A percentile compares a stretch with the other conserved stretches of the same genome.
Conservation (phyloP, 2,797 vertebrate genomes). For the Kryptopterus vitreolus region DNA sequence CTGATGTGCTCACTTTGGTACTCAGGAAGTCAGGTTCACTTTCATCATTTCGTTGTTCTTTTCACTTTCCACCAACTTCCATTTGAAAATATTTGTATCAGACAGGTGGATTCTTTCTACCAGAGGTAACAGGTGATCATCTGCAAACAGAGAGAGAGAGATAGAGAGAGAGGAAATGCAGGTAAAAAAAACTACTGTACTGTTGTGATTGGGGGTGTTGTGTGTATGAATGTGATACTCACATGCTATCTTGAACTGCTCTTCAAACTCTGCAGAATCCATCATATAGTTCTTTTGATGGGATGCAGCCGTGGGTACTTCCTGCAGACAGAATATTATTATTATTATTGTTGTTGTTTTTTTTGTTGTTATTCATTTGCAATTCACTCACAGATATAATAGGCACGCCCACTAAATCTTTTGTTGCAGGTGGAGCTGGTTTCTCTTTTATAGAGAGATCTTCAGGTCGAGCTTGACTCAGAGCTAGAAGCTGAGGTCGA, state of each 20-base stretch:
- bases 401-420: neutral
- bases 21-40: neutral
- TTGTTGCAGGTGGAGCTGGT: neutral
- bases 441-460: no score
- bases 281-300: no score
- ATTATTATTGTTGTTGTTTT: neutral
- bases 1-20: neutral
- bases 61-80: neutral
- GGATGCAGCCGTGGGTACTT: no score
- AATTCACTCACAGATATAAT: neutral
- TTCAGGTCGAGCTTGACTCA: neutral
- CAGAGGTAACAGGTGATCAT: neutral
- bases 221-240: no score
- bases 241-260: no score
- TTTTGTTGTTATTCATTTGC: neutral
- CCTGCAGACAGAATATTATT: no score
- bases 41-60: neutral
- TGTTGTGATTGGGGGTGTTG: no score
- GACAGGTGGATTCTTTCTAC: no score
- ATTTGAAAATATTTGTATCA: neutral
- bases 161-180: neutral
- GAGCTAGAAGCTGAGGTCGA: neutral
- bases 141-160: neutral
- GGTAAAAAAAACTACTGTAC: neutral
- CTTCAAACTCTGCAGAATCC: no score